Evolutionary conservation across 2,888 invertebrate genomes (phyloP), one percentile per base, ranked within the genome.

Genomic region (Tethea ocularis): DNA sequence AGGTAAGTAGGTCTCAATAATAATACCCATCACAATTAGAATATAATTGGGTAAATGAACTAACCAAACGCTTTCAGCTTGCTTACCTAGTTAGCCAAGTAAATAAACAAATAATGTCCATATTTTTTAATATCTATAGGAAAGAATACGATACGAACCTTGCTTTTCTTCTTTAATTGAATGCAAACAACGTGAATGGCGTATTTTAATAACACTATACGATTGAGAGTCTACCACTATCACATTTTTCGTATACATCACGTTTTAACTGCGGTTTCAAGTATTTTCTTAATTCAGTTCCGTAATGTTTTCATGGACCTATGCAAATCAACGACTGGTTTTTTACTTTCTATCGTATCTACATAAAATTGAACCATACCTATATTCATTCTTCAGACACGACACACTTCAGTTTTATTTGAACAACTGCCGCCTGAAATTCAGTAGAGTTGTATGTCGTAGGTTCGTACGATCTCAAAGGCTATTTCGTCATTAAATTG

Each of bases 361-460:
- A 58, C 61, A 13, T 54, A 36, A 36, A 52, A 23, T 51, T 29
- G 36, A 54, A 38, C 52, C 46, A 51, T 55, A 60, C 60, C 62
- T 62, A 20, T 20, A 54, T 54, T 46, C 63, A 73, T 82, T 77
- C 66, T 74, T 64, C 69, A 78, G 71, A 78, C 75, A 80, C 70
- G 81, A 85, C 89, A 89, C 88, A 81, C 88, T 87, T 85, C 78
- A 60, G 70, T 66, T 64, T 64, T 89, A 72, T 91, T 89, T 91
- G 72, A 67, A 83, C 91, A 91, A 81, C 68, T 91, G 91, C 69
- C 67, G 52, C 61, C 80, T 86, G 80, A 87, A 89, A 81, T 83
- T 83, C 78, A 80, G 77, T 77, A 60, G 67, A 68, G 64, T 69
- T 67, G 68, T 69, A 46, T 46, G 46, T 76, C 74, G 82, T 77